A percentile compares a stretch with the other conserved stretches of the same genome.
Evolutionary conservation across 2,888 invertebrate genomes (phyloP).

Genomic region (Coecobrya sp.): DNA sequence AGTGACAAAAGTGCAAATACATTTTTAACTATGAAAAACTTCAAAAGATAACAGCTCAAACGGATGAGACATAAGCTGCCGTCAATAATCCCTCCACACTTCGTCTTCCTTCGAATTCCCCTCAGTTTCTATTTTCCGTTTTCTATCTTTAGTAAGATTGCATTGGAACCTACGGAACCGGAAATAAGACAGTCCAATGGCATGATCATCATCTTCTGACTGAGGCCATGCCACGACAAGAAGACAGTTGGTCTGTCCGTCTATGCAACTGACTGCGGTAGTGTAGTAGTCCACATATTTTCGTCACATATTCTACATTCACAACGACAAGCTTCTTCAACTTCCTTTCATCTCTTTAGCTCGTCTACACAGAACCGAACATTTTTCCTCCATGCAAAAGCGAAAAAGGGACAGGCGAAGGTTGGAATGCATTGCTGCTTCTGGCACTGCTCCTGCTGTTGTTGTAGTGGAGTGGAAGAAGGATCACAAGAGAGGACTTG

Average conservation of each 20-base stretch:
- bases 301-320: conserved; percentile 47
- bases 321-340: conserved; percentile 30
- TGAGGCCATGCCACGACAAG: conserved; percentile 23
- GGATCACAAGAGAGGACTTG: conserved; percentile 50
- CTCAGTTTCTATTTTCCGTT: neutral
- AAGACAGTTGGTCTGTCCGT: conserved; percentile 14
- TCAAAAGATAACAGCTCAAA: neutral
- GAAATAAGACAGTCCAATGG: conserved; percentile 22
- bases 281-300: conserved; percentile 10
- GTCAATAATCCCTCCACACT: neutral
- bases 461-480: conserved; percentile 6
- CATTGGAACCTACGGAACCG: neutral
- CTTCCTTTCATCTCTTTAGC: conserved; percentile 34
- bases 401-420: conserved; percentile 19
- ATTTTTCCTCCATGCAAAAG: conserved; percentile 16
- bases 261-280: conserved; percentile 4
- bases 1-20: neutral
- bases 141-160: neutral
- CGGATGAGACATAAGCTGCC: neutral
- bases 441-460: neutral
- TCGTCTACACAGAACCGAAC: neutral
- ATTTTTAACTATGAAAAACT: neutral
- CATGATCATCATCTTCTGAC: conserved; percentile 22
- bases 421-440: conserved; percentile 34
- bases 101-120: neutral